Conservation (phyloP, 2,888 invertebrate species). For the Pegoplata infirma region DNA sequence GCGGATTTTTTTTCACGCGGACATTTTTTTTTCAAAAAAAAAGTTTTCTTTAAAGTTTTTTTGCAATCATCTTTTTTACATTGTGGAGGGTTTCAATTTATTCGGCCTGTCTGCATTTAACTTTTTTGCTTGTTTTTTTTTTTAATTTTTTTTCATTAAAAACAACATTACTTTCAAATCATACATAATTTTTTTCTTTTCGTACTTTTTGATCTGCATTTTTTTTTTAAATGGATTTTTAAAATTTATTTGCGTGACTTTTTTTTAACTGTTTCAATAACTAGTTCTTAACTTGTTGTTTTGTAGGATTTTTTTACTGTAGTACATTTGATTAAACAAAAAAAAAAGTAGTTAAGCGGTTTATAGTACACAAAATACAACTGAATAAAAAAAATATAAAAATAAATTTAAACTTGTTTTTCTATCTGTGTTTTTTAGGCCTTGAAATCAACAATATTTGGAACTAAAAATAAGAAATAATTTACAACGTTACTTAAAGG, state of each 20-base stretch:
- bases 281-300: conserved; percentile 50
- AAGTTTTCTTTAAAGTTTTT: too few relatives aligned
- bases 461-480: conserved; percentile 42
- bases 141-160: conserved; percentile 20
- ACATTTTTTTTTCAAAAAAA: too few relatives aligned
- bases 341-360: conserved; percentile 34
- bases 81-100: too few relatives aligned
- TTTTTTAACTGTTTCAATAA: conserved; percentile 31
- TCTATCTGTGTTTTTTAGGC: conserved; percentile 41
- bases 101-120: too few relatives aligned
- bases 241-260: conserved; percentile 30
- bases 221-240: conserved; percentile 15
- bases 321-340: conserved; percentile 19
- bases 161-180: conserved; percentile 48
- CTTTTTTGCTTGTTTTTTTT: too few relatives aligned
- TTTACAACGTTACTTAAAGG: neutral
- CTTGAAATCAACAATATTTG: conserved; percentile 56
- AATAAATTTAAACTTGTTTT: conserved; percentile 51
- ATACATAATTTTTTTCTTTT: conserved; percentile 2
- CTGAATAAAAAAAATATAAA: too few relatives aligned
- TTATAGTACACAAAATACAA: neutral
- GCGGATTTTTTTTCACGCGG: too few relatives aligned
- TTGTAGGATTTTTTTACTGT: conserved; percentile 4
- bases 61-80: too few relatives aligned
- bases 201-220: conserved; percentile 22